Evolutionary conservation across 2,888 invertebrate species (phyloP).

Genomic region (Timema cristinae): DNA sequence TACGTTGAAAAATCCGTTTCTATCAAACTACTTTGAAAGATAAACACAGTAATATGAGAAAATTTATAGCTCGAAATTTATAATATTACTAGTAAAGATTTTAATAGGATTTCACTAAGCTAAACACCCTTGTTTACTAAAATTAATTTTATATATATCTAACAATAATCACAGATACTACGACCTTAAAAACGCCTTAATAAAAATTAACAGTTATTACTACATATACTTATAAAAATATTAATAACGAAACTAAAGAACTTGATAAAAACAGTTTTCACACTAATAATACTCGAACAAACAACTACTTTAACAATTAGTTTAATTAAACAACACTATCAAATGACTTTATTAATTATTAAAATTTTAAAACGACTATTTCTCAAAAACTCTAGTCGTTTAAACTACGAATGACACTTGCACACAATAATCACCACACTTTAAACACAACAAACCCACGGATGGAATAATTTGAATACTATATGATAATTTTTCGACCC

Average conservation of each 20-base stretch:
- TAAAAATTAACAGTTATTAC: slow-evolving; percentile 8
- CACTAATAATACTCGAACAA: neutral
- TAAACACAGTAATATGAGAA: no score
- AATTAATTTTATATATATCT: no score
- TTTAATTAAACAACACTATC: neutral
- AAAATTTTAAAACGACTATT: slow-evolving; percentile 1
- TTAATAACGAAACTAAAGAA: slow-evolving; percentile 1
- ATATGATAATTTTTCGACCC: neutral
- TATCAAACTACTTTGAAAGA: no score
- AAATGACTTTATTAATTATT: neutral
- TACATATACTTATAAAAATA: slow-evolving; percentile 11
- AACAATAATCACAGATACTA: no score
- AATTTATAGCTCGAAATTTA: no score
- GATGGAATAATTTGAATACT: slow-evolving; percentile 14
- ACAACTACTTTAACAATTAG: slow-evolving; percentile 1
- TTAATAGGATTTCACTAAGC: no score
- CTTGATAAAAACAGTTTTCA: neutral
- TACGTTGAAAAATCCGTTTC: no score
- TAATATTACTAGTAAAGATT: no score
- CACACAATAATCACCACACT: neutral
- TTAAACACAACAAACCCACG: neutral
- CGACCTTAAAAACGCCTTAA: neutral
- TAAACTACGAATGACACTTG: neutral
- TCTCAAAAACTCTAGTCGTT: slow-evolving; percentile 1
- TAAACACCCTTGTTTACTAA: no score